Base-by-base conservation (phyloP, 2,888 invertebrate species). In the Dolichopus griseipennis region DNA sequence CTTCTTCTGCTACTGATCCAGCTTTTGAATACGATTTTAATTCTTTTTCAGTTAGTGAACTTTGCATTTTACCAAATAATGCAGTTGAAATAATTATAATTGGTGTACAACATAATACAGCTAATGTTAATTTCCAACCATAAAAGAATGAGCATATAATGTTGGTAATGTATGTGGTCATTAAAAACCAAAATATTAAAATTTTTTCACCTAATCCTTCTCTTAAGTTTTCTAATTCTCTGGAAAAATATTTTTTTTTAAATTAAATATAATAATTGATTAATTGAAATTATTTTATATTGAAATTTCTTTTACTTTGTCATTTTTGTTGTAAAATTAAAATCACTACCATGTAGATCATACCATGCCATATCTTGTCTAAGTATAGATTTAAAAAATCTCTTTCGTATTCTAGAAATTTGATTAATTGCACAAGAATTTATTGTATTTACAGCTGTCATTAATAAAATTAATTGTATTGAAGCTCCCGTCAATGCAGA, bases 161-260 rank as follows among this genome's bases (percentile, higher is more conserved):
- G 1, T 89, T 87, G 3, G 86, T 83, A 34, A 91, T 78, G 75
- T 89, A 89, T 0, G 88, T 87, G 73, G 87, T 85, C 73, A 88
- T 81, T 73, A 89, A 83, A 76, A 89, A 90, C 0, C 88, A 81
- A 73, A 90, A 85, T 76, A 89, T 86, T 0, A 89, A 86, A 27
- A 91, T 83, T 79, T 92, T 92, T 78, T 91, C 91, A 0, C 89
- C 90, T 27, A 91, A 89, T 1, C 91, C 91, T 73, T 90, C 90
- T 73, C 90, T 88, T 75, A 90, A 86, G 77, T 88, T 88, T 73
- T 88, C 87, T 68, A 90, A 79, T 77, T 89, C 88, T 76, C 89
- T 89, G n/a, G n/a, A 76, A n/a, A 73, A 69, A 66, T 67, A 71
- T 43, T 9, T 15, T 66, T 70, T 64, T 52, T 65, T 4, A 43